A percentile compares a stretch with the other conserved stretches of the same genome.
phyloP scores from a whole-genome alignment of 2,888 invertebrate species.

The Pollenia amentaria region DNA sequence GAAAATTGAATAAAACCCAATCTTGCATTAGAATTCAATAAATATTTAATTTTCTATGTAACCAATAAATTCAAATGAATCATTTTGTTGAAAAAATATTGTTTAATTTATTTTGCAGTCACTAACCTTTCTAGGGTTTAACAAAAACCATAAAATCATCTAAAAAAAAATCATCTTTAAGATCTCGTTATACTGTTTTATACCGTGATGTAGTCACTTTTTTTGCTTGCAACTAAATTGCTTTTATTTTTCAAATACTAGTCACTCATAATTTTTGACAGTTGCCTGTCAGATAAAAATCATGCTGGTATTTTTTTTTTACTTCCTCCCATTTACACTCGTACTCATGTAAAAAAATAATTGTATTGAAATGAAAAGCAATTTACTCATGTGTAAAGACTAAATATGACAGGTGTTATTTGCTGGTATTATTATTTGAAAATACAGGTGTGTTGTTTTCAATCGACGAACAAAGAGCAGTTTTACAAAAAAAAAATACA shows the following conservation, averaged over 20 bases:
- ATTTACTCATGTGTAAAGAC: slow-evolving; percentile 40
- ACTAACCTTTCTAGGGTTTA: slow-evolving; percentile 44
- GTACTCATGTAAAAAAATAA: slow-evolving; percentile 2
- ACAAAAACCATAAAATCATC: slow-evolving; percentile 43
- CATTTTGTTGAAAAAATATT: slow-evolving; percentile 18
- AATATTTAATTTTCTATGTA: not conserved
- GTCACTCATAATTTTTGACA: slow-evolving; percentile 68
- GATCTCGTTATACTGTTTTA: slow-evolving; percentile 30
- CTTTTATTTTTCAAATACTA: slow-evolving; percentile 52
- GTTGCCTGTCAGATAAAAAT: slow-evolving; percentile 59
- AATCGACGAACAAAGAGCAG: not conserved
- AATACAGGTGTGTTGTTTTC: not conserved
- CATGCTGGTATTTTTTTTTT: slow-evolving; percentile 29
- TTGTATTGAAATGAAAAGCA: slow-evolving; percentile 28
- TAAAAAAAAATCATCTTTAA: slow-evolving; percentile 41
- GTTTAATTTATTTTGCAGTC: slow-evolving; percentile 47
- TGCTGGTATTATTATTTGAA: not conserved
- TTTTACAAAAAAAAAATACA: not conserved
- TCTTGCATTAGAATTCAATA: slow-evolving; percentile 16
- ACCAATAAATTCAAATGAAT: slow-evolving; percentile 23
- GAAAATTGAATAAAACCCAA: not conserved
- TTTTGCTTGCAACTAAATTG: slow-evolving; percentile 37
- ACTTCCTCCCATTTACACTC: slow-evolving; percentile 27
- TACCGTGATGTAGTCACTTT: slow-evolving; percentile 36
- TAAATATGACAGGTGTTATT: slow-evolving; percentile 63